phyloP scores from a whole-genome alignment of 2,113 vertebrate genomes.

The Xenopus laevis region DNA sequence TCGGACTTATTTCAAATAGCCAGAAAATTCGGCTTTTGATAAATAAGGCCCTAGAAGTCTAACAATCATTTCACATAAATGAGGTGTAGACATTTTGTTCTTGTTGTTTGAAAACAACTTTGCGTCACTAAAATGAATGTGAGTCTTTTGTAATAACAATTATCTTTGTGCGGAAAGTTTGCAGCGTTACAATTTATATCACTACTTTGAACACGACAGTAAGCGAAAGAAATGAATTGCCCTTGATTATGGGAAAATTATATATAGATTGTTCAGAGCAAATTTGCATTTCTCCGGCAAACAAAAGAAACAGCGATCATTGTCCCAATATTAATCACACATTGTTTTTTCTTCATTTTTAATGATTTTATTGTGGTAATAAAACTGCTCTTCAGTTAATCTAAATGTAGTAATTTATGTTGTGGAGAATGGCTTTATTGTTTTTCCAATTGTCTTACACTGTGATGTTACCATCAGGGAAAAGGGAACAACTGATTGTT shows the following conservation, averaged over 20 bases:
- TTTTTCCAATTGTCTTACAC: background rate
- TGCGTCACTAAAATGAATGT: background rate
- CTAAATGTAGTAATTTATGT: background rate
- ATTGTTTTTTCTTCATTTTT: background rate
- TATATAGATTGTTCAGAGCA: background rate
- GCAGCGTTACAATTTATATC: background rate
- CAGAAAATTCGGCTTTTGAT: too few species aligned
- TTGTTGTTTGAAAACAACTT: background rate
- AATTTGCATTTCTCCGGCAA: background rate
- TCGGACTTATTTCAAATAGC: too few species aligned
- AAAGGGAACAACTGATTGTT: background rate
- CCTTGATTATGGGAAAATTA: background rate
- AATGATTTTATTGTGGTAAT: conserved; percentile 4
- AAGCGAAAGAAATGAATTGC: background rate
- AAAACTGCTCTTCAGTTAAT: background rate
- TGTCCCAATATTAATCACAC: background rate
- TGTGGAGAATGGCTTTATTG: background rate
- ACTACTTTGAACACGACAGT: background rate
- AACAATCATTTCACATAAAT: too few species aligned
- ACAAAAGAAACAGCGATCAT: background rate
- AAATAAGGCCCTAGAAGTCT: too few species aligned
- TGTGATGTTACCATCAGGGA: background rate
- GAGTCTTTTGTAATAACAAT: background rate
- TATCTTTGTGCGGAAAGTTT: background rate
- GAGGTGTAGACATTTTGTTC: background rate